phyloP scores from a whole-genome alignment of 2,888 invertebrate genomes.

The Aelia acuminata region DNA sequence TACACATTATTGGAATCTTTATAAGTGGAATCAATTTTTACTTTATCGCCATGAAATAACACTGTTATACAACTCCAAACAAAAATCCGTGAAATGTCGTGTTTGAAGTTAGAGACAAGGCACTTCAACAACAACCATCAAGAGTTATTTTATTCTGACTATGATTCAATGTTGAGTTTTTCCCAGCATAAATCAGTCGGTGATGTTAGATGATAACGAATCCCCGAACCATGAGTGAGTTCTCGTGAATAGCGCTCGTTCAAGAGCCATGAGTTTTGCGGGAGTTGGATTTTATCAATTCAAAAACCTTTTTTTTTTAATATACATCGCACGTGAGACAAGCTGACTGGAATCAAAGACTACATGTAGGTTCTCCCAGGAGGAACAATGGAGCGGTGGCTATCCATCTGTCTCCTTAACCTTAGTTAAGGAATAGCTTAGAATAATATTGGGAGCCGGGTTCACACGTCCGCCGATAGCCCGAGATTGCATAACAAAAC shows the following conservation, averaged over 20 bases:
- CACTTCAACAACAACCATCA: not conserved
- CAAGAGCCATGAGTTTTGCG: not conserved
- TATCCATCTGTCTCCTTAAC: conserved; percentile 34
- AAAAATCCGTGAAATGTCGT: too few species aligned
- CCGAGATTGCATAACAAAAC: conserved; percentile 24
- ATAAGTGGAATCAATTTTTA: too few species aligned
- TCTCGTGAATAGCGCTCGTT: not conserved
- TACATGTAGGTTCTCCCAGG: not conserved
- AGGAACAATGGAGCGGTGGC: not conserved
- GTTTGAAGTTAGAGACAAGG: too few species aligned
- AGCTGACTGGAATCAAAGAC: not conserved
- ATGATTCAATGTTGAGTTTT: not conserved
- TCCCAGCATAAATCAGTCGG: conserved; percentile 1
- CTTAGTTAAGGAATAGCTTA: conserved; percentile 33
- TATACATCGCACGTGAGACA: not conserved
- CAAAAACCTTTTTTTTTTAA: not conserved
- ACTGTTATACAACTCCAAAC: too few species aligned
- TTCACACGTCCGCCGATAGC: conserved; percentile 9
- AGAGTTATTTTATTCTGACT: not conserved
- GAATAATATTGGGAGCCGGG: conserved; percentile 17
- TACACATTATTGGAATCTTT: too few species aligned
- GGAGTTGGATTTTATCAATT: not conserved
- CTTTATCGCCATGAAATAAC: too few species aligned
- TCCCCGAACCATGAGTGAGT: not conserved
- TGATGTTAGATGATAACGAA: not conserved